Conservation (phyloP, 2,888 invertebrate species). For the Acleris literana region DNA sequence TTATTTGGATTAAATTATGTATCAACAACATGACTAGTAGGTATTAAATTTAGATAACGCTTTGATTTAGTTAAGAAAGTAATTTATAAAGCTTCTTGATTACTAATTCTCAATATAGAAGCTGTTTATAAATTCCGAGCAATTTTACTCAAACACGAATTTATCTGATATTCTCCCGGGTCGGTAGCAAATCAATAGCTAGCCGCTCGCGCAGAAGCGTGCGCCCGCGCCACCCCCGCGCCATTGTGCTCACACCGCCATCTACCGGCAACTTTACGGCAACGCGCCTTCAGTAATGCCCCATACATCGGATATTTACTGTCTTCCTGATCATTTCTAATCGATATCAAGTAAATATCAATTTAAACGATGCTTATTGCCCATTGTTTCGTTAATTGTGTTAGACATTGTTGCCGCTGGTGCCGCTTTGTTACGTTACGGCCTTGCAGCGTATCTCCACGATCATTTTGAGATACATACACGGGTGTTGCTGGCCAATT, state of each 20-base stretch:
- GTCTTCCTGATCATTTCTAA: constrained; percentile 59
- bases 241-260: constrained; percentile 62
- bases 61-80: background rate
- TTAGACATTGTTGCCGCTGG: constrained; percentile 14
- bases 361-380: constrained; percentile 36
- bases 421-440: background rate
- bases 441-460: constrained; percentile 5
- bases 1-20: background rate
- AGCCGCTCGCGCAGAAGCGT: constrained; percentile 45
- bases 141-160: constrained; percentile 53
- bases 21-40: background rate
- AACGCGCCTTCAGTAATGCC: constrained; percentile 52
- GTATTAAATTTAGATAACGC: background rate
- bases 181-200: constrained; percentile 54
- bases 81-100: constrained; percentile 18
- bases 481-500: background rate
- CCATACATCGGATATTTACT: constrained; percentile 52
- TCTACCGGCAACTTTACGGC: constrained; percentile 59
- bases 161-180: constrained; percentile 55
- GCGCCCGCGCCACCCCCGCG: constrained; percentile 60
- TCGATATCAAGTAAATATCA: constrained; percentile 50
- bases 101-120: constrained; percentile 15
- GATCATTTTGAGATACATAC: constrained; percentile 13
- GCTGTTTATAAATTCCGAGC: constrained; percentile 35
- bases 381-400: constrained; percentile 36